Conservation (phyloP, 2,113 vertebrate genomes). For the Reinhardtius hippoglossoides region DNA sequence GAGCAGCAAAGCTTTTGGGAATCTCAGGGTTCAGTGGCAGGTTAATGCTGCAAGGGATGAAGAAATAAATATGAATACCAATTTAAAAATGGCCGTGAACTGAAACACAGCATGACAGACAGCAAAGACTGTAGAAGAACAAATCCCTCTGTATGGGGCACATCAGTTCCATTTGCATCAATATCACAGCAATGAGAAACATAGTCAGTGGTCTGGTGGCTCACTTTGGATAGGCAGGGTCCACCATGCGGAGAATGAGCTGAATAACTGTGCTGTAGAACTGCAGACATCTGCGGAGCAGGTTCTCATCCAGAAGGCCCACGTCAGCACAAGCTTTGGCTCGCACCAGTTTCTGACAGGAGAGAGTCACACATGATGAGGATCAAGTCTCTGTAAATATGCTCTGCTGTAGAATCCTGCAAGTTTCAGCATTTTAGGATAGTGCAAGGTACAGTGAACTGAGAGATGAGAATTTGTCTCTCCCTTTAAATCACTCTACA, state of each 20-base stretch:
- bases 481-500: neutral
- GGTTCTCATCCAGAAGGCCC: slow-evolving; percentile 95
- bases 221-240: slow-evolving; percentile 95
- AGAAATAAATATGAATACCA: neutral
- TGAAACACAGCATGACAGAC: neutral
- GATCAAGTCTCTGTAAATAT: slow-evolving; percentile 40
- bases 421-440: slow-evolving; percentile 13
- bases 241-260: slow-evolving; percentile 94
- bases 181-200: slow-evolving; percentile 11
- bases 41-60: slow-evolving; percentile 82
- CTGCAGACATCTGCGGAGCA: slow-evolving; percentile 95
- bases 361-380: slow-evolving; percentile 51
- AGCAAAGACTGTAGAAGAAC: neutral
- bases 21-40: slow-evolving; percentile 94
- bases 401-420: neutral
- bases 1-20: slow-evolving; percentile 96
- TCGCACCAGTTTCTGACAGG: slow-evolving; percentile 94
- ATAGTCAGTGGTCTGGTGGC: slow-evolving; percentile 53
- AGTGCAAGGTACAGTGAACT: neutral
- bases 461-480: neutral
- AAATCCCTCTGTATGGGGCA: neutral
- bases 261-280: slow-evolving; percentile 99
- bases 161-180: neutral
- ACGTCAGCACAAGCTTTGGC: slow-evolving; percentile 98
- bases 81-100: neutral